Evolutionary conservation across 1,140 invertebrate species (phyloP), one percentile per base, ranked within the genome.

Genomic region (Periplaneta americana): DNA sequence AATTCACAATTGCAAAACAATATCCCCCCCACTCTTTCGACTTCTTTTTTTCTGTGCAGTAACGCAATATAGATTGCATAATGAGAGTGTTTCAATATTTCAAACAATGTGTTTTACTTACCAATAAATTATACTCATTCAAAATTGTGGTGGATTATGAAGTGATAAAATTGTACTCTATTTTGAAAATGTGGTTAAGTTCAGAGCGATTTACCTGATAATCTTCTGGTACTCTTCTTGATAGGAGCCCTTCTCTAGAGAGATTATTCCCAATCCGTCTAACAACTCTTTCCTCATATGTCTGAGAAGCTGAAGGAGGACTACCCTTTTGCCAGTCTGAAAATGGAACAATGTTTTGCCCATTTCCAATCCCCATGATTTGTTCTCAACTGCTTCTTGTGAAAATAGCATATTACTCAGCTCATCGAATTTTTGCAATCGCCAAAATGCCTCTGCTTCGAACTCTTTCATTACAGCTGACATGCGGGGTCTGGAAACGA

Each of bases 371-470:
- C 93, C 87, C 94, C 81, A 81, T 13, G 81, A 78, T 32, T 85
- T 87, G 83, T 87, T 88, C 37, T 87, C 86, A 39, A 84, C 80
- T 77, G 91, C 86, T 84, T 90, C 87, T 28, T 89, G 90, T 83
- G 89, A 89, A 78, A 89, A 87, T 11, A 91, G 86, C 13, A 93
- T 84, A 35, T 92, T 88, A n/a, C 95, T 92, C 1, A 97, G 86
- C 82, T 94, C 91, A 36, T 95, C 93, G 88, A 96, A 98, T 83
- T 93, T 91, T 8, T 94, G 93, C 10, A 98, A 89, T 84, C 95
- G 93, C 96, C 96, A 98, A 33, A 97, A 91, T 1, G 96, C 93
- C 87, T 99, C 98, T 1, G 95, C 92, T 82, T 82, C 37, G 18
- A 94, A 91, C 78, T 94, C 91, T 83, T 93, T 93, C 83, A 91